phyloP scores from a whole-genome alignment of 2,888 invertebrate species.

The Diploptera punctata region DNA sequence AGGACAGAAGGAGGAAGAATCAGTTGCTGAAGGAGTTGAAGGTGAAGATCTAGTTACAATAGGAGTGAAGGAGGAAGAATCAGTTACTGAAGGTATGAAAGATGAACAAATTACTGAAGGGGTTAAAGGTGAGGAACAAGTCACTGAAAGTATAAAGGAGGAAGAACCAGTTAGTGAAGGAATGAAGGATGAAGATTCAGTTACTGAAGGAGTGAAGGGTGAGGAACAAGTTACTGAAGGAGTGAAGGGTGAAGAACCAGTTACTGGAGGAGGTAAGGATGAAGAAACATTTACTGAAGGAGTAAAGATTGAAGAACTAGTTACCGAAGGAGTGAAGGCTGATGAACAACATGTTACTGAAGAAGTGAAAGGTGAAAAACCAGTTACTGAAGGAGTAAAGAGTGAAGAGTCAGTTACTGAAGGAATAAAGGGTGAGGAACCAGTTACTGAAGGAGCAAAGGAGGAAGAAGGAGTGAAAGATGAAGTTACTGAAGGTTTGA shows the following conservation, averaged over 20 bases:
- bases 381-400: neutral
- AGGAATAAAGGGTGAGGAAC: conserved; percentile 7
- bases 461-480: conserved; percentile 23
- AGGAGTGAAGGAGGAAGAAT: conserved; percentile 5
- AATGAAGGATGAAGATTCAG: conserved; percentile 26
- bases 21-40: conserved; percentile 19
- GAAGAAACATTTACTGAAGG: conserved; percentile 34
- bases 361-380: neutral
- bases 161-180: conserved; percentile 38
- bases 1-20: conserved; percentile 27
- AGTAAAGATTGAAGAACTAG: conserved; percentile 37
- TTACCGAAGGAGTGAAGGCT: neutral
- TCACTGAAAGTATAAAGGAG: conserved; percentile 28
- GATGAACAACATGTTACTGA: neutral
- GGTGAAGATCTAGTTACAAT: conserved; percentile 27
- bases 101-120: conserved; percentile 3
- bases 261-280: conserved; percentile 37
- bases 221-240: conserved; percentile 27
- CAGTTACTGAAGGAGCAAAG: conserved; percentile 32
- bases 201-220: conserved; percentile 33
- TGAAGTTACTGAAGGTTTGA: conserved; percentile 39
- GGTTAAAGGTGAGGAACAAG: neutral
- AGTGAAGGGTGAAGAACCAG: conserved; percentile 31
- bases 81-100: neutral
- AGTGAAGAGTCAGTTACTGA: conserved; percentile 8